Conservation (phyloP, 2,888 invertebrate genomes). For the Boloria euphrosyne region DNA sequence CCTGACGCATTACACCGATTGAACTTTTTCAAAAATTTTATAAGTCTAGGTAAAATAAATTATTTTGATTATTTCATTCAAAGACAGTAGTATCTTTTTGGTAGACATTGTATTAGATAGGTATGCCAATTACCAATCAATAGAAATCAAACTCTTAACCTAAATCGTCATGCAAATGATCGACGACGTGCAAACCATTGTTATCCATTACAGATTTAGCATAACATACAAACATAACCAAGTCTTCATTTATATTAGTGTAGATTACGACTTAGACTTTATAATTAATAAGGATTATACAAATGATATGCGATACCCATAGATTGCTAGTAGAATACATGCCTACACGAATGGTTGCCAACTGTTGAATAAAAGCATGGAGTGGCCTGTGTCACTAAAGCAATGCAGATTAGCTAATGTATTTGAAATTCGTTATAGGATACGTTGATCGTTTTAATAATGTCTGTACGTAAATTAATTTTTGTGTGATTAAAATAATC, state of each 20-base stretch:
- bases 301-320: slow-evolving; percentile 5
- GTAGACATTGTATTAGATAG: too few species aligned
- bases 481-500: too few species aligned
- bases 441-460: slow-evolving; percentile 19
- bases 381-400: slow-evolving; percentile 25
- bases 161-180: slow-evolving; percentile 10
- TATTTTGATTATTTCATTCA: too few species aligned
- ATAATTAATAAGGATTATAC: slow-evolving; percentile 24
- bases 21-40: too few species aligned
- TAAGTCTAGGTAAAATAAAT: too few species aligned
- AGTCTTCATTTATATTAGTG: slow-evolving; percentile 2
- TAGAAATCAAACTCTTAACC: neutral
- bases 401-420: slow-evolving; percentile 37
- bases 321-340: slow-evolving; percentile 27
- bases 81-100: too few species aligned
- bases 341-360: slow-evolving; percentile 33
- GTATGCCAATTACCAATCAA: too few species aligned
- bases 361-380: slow-evolving; percentile 18
- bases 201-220: slow-evolving; percentile 7
- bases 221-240: slow-evolving; percentile 1
- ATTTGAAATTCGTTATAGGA: slow-evolving; percentile 31
- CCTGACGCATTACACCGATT: too few species aligned
- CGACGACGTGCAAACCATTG: slow-evolving; percentile 2
- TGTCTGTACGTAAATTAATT: slow-evolving; percentile 18
- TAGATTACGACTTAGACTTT: slow-evolving; percentile 15